Evolutionary conservation across 2,888 invertebrate genomes (phyloP).

Genomic region (Mallateleia sp.): DNA sequence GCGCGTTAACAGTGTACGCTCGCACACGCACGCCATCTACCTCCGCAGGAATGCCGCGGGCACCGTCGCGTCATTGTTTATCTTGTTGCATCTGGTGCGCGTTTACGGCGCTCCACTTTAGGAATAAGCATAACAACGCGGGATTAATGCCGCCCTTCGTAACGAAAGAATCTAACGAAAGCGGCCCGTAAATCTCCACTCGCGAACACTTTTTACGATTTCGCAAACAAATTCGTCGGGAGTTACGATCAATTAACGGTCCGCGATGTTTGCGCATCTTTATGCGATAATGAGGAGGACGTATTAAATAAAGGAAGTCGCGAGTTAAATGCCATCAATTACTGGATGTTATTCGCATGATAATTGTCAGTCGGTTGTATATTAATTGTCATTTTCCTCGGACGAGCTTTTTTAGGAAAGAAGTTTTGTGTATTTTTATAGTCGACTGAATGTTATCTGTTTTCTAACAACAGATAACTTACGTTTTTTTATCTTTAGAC

Average conservation of each 20-base stretch:
- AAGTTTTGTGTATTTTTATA: too few relatives aligned
- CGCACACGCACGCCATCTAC: conserved; percentile 21
- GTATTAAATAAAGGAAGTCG: too few relatives aligned
- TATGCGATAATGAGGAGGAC: too few relatives aligned
- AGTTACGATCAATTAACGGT: background rate
- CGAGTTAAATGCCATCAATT: too few relatives aligned
- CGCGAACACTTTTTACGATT: conserved; percentile 21
- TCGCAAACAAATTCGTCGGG: background rate
- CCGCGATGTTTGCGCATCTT: conserved; percentile 7
- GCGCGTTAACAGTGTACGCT: too few relatives aligned
- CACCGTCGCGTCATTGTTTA: conserved; percentile 45
- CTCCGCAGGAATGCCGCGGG: conserved; percentile 7
- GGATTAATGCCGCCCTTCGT: conserved; percentile 35
- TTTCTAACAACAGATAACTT: too few relatives aligned
- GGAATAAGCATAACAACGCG: conserved; percentile 42
- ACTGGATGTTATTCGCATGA: too few relatives aligned
- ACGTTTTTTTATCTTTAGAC: too few relatives aligned
- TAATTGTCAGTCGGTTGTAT: too few relatives aligned
- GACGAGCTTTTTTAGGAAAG: too few relatives aligned
- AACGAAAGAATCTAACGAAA: conserved; percentile 23
- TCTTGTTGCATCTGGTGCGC: conserved; percentile 42
- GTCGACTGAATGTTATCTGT: too few relatives aligned
- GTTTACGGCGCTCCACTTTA: conserved; percentile 32
- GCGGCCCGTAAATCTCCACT: conserved; percentile 21
- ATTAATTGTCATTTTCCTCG: too few relatives aligned